Conservation (phyloP, 2,113 vertebrate genomes). For the Cavia aperea region DNA sequence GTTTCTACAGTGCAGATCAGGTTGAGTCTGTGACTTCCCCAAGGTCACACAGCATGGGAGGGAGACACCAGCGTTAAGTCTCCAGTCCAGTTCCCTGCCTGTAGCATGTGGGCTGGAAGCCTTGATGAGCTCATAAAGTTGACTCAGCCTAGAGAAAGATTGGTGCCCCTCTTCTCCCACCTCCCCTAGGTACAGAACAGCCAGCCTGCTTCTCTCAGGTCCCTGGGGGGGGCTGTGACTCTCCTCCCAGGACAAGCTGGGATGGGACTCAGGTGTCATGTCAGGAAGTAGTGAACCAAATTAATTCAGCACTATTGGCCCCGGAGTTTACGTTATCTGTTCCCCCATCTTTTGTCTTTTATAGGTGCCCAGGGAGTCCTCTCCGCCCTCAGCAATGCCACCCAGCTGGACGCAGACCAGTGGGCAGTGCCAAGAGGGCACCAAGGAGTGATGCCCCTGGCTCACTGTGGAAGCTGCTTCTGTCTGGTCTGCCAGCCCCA, state of each 20-base stretch:
- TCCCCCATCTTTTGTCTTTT: neutral
- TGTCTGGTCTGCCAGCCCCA: rapidly evolving
- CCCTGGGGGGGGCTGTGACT: neutral
- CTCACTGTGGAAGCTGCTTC: too few relatives aligned
- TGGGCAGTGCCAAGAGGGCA: rapidly evolving
- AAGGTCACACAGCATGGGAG: neutral
- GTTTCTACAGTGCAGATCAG: neutral
- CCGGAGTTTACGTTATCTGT: neutral
- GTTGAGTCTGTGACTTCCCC: neutral
- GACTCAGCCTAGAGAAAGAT: neutral
- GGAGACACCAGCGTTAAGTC: neutral
- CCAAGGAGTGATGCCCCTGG: rapidly evolving
- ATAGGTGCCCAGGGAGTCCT: neutral
- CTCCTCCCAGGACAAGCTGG: neutral
- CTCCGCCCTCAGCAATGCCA: rapidly evolving
- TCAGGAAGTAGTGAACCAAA: neutral
- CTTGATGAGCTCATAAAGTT: neutral
- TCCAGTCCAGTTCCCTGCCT: neutral
- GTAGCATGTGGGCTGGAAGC: too few relatives aligned
- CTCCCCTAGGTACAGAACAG: neutral
- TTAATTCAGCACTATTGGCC: neutral
- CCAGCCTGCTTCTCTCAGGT: neutral
- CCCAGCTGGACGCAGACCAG: rapidly evolving
- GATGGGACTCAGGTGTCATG: neutral
- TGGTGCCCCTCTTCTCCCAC: rapidly evolving